Percentiles rank a stretch among this genome's conserved stretches.
These are phyloP conservation scores for Xiphophorus birchmanni DNA, from an alignment of 2,797 vertebrate species.

Conservation along the genomic window DNA sequence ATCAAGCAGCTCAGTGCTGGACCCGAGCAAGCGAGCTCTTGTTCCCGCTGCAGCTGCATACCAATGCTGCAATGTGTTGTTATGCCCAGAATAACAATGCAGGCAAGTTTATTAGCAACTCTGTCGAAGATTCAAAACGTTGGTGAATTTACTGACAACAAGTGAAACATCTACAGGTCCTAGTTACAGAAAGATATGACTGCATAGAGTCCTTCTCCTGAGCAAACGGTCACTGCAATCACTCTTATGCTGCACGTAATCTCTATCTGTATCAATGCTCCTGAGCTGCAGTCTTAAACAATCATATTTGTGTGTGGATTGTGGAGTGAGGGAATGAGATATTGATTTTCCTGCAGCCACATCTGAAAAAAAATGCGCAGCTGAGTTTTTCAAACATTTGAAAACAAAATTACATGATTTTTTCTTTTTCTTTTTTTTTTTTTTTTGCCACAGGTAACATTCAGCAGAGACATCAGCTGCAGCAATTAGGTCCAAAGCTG, in stretches of 20 bases:
- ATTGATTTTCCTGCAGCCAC: slow-evolving; percentile 65
- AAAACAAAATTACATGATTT: slow-evolving; percentile 44
- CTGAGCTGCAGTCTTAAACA: slow-evolving; percentile 33
- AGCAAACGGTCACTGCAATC: slow-evolving; percentile 21
- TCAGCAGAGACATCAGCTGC: background rate
- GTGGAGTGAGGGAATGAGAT: slow-evolving; percentile 60
- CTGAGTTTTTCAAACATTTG: slow-evolving; percentile 39
- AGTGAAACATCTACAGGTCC: slow-evolving; percentile 3
- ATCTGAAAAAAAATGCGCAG: slow-evolving; percentile 29
- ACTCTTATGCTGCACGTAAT: slow-evolving; percentile 30
- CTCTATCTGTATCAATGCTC: slow-evolving; percentile 41
- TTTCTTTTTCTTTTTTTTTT: background rate
- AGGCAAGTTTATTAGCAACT: slow-evolving; percentile 49
- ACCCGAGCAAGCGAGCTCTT: slow-evolving; percentile 52
- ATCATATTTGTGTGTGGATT: slow-evolving; percentile 69
- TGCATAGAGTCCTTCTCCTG: background rate
- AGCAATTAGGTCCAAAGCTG: background rate
- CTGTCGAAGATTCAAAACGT: slow-evolving; percentile 34
- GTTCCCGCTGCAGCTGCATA: slow-evolving; percentile 62
- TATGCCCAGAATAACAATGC: slow-evolving; percentile 61
- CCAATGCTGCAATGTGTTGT: slow-evolving; percentile 47
- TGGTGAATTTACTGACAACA: slow-evolving; percentile 30
- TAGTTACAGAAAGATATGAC: background rate
- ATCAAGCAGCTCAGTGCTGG: slow-evolving; percentile 58
- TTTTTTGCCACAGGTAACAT: slow-evolving; percentile 17